phyloP scores from a whole-genome alignment of 2,797 vertebrate species.

The Dryobates pubescens region DNA sequence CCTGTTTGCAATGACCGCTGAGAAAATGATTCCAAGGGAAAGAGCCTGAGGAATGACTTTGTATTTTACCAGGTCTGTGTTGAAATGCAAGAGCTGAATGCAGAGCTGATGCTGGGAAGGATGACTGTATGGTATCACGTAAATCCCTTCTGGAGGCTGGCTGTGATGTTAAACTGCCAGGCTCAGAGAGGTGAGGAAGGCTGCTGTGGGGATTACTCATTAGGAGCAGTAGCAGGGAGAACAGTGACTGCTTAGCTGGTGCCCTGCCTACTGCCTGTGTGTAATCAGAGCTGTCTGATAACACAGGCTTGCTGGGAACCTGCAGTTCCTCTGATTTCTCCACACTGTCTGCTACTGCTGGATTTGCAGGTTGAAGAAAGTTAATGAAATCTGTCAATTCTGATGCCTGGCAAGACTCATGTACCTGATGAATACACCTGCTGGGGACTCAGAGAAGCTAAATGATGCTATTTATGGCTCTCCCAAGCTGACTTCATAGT shows the following conservation, averaged over 20 bases:
- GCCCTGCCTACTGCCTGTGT: neutral
- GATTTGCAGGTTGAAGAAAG: constrained; percentile 45
- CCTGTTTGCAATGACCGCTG: neutral
- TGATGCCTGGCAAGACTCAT: constrained; percentile 27
- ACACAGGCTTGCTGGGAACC: neutral
- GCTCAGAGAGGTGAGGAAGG: constrained; percentile 27
- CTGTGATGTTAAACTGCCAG: constrained; percentile 16
- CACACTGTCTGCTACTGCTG: constrained; percentile 13
- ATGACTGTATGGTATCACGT: neutral
- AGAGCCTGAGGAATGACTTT: neutral
- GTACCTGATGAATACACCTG: constrained; percentile 17
- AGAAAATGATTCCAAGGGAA: neutral
- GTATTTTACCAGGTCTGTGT: neutral
- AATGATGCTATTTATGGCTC: constrained; percentile 13
- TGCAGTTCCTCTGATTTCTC: constrained; percentile 9
- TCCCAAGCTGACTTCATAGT: neutral
- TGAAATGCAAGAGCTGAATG: neutral
- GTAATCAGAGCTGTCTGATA: constrained; percentile 19
- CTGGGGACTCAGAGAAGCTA: neutral
- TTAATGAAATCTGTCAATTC: constrained; percentile 59
- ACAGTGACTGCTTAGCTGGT: neutral
- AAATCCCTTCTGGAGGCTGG: constrained; percentile 16
- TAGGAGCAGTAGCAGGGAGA: constrained; percentile 22
- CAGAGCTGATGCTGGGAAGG: neutral
- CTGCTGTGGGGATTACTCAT: constrained; percentile 51